These are phyloP conservation scores for Pipra filicauda DNA, from an alignment of 2,113 vertebrate genomes.

Conservation along the genomic window DNA sequence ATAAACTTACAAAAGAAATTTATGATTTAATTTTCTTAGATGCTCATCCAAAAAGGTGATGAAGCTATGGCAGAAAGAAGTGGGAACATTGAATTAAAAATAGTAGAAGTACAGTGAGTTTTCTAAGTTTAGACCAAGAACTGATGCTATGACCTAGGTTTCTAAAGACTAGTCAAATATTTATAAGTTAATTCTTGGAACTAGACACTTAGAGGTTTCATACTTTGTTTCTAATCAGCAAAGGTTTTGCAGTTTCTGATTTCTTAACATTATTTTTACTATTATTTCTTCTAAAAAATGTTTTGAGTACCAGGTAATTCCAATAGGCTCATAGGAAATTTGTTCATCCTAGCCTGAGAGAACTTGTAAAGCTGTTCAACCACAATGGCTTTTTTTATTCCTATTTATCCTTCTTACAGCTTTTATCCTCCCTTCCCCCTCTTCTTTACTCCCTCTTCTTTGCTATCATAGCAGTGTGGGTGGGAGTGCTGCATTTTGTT, in stretches of 20 bases:
- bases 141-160: not conserved
- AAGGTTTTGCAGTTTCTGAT: not conserved
- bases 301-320: not conserved
- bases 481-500: conserved; percentile 65
- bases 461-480: conserved; percentile 21
- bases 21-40: not conserved
- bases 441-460: conserved; percentile 25
- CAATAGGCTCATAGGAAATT: not conserved
- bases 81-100: not conserved
- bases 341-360: not conserved
- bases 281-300: not conserved
- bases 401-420: not conserved
- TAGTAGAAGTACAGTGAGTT: not conserved
- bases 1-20: not conserved
- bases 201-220: not conserved
- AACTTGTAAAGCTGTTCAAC: not conserved
- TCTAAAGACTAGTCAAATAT: not conserved
- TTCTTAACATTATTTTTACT: not conserved
- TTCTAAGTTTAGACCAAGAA: not conserved
- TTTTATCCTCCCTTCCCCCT: conserved; percentile 2
- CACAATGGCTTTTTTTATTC: not conserved
- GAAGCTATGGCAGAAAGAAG: not conserved
- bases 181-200: not conserved
- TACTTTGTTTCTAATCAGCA: not conserved
- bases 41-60: not conserved